Percentiles rank a stretch among this genome's conserved stretches.
These are phyloP conservation scores for Argyra leucocephala DNA, from an alignment of 2,888 invertebrate species.

Conservation along the genomic window DNA sequence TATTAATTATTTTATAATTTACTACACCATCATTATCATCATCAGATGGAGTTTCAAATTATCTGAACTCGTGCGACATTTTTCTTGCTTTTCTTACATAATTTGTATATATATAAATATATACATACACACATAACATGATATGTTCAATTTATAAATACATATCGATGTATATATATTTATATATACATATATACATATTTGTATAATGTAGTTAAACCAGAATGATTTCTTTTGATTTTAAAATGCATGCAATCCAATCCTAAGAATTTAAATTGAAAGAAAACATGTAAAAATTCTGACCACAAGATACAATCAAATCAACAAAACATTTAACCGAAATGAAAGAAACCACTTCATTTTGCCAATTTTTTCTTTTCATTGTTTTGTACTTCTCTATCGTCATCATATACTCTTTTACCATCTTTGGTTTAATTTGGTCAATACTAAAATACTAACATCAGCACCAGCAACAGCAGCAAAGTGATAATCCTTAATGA, in stretches of 20 bases:
- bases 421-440: neutral
- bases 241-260: too few relatives aligned
- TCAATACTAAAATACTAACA: neutral
- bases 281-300: neutral
- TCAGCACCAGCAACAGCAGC: neutral
- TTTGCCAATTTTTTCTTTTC: neutral
- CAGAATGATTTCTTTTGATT: too few relatives aligned
- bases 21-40: too few relatives aligned
- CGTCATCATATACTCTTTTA: neutral
- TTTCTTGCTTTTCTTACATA: too few relatives aligned
- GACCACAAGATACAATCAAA: neutral
- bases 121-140: too few relatives aligned
- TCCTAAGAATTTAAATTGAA: neutral
- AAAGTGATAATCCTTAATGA: neutral
- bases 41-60: neutral
- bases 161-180: too few relatives aligned
- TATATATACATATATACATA: too few relatives aligned
- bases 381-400: neutral
- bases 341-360: neutral
- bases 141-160: too few relatives aligned
- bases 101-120: too few relatives aligned
- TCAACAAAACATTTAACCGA: neutral
- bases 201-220: too few relatives aligned
- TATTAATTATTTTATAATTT: too few relatives aligned
- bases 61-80: neutral